These are phyloP conservation scores for Thecocarcelia acutangulata DNA, from an alignment of 2,888 invertebrate genomes.

Conservation along the genomic window DNA sequence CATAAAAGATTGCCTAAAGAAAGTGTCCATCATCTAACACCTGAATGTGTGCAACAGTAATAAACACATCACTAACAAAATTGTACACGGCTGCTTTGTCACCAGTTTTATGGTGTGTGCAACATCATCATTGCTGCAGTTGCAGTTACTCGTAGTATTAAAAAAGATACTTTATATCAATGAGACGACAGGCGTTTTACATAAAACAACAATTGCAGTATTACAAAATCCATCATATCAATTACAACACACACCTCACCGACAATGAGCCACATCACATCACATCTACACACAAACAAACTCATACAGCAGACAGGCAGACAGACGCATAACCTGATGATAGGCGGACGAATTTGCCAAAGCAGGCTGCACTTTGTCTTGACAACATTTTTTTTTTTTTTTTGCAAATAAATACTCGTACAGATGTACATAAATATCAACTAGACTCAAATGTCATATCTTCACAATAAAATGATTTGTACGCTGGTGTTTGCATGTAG, in stretches of 20 bases:
- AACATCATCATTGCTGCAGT: conserved; percentile 10
- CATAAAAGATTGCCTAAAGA: not conserved
- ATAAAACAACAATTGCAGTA: conserved; percentile 57
- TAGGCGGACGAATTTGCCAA: conserved; percentile 11
- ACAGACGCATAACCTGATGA: not conserved
- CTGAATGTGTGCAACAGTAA: conserved; percentile 9
- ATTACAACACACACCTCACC: conserved; percentile 42
- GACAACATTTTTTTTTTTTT: conserved; percentile 3
- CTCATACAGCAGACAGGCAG: not conserved
- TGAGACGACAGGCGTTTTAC: conserved; percentile 47
- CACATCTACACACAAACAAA: not conserved
- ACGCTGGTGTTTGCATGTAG: conserved; percentile 27
- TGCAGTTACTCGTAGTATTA: conserved; percentile 3
- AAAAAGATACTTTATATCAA: conserved; percentile 53
- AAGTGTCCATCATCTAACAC: conserved; percentile 8
- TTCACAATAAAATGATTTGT: conserved; percentile 31
- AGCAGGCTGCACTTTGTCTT: conserved; percentile 35
- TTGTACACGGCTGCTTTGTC: conserved; percentile 10
- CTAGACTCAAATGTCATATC: conserved; percentile 53
- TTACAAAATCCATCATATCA: conserved; percentile 57
- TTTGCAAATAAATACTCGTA: not conserved
- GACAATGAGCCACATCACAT: not conserved
- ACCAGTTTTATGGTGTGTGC: conserved; percentile 6
- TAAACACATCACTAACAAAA: conserved; percentile 32
- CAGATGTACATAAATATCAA: conserved; percentile 4